A percentile compares a stretch with the other conserved stretches of the same genome.
Evolutionary conservation across 2,888 invertebrate genomes (phyloP).

Genomic region (Poecilobothrus nobilitatus): DNA sequence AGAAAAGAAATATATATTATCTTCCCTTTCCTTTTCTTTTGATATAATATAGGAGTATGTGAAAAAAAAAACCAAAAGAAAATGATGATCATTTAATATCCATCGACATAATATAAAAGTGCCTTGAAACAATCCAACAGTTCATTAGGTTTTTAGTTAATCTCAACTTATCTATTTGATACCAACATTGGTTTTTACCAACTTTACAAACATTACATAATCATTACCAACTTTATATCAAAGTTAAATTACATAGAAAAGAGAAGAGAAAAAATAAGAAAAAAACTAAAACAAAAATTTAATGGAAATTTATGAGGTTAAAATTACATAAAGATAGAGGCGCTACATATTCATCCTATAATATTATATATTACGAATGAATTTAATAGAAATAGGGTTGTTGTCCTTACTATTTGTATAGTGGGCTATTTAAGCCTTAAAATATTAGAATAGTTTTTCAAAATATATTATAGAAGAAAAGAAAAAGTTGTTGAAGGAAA

Average conservation of each 20-base stretch:
- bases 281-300: not conserved
- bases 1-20: not conserved
- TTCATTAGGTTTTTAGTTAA: slow-evolving; percentile 1
- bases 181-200: not conserved
- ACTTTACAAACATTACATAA: not conserved
- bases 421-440: no score
- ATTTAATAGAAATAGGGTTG: no score
- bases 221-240: not conserved
- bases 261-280: not conserved
- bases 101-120: not conserved
- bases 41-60: not conserved
- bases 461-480: no score
- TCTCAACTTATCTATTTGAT: not conserved
- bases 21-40: not conserved
- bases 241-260: no score
- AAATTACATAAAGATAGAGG: not conserved
- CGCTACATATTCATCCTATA: no score
- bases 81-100: not conserved
- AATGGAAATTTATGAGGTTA: slow-evolving; percentile 1
- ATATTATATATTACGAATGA: no score
- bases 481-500: no score
- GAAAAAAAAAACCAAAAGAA: not conserved
- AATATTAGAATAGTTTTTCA: no score
- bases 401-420: no score
- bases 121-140: not conserved